Evolutionary conservation across 2,888 invertebrate species (phyloP), one percentile per base, ranked within the genome.

Genomic region (Corythucha ciliata): DNA sequence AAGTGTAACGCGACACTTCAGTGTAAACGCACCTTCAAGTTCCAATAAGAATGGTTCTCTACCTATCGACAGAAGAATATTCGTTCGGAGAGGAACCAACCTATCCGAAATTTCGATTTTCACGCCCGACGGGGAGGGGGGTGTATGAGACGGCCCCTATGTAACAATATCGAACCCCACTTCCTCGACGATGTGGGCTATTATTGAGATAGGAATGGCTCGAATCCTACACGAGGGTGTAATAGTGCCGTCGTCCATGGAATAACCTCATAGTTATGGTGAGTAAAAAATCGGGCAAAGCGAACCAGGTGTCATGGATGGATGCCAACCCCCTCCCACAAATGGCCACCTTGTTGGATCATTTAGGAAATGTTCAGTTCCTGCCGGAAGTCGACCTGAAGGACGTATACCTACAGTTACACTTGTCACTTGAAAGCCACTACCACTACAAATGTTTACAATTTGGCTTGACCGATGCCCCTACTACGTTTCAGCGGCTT

Each of bases 251-350:
- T 36, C 36, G 14, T 21, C 29, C 49, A n/a, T 49, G 49, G 49
- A 41, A 40, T 8, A 41, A 40, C 5, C 49, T 41, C 14, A 41
- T 49, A 3, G 49, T 49, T 10, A 32, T 49, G 49, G 41, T 49
- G n/a, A 34, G 41, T 7, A 49, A 49, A 25, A 65, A 70, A 51
- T 71, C 65, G 53, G 50, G 69, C 7, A 54, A 57, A 21, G 39
- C 69, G 2, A 70, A 70, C 57, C 12, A 8, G 2, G n/a, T 25
- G 2, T 40, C 48, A 1, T 26, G 40, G 14, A 48, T 40, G 20
- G 48, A 48, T 26, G 37, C 48, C 6, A 32, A 40, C 29, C 48
- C 48, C 8, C 32, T 48, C 27, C 48, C 48, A n/a, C 32, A 40
- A 16, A 26, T 48, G 18, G 34, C 12, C 21, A 27, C 16, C 8